Base-by-base conservation (phyloP, 1,140 invertebrate species). In the Rhysida immarginata region DNA sequence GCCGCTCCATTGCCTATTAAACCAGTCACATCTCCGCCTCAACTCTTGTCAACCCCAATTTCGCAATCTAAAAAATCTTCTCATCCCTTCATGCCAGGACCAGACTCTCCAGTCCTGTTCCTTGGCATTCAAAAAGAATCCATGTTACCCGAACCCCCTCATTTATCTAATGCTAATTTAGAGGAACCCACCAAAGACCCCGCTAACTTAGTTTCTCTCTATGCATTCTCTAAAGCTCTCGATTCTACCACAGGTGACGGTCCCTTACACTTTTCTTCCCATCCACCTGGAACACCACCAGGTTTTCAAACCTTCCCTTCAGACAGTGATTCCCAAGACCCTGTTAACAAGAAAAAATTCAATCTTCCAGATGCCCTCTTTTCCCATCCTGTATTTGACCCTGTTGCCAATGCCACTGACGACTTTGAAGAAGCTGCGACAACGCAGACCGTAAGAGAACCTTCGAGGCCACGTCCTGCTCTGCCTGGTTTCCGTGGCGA, bases 201-300 rank as follows among this genome's bases (percentile, higher is more conserved):
- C 16, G 20, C 11, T 5, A n/a, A n/a, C n/a, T 29, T 54, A 2
- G 16, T n/a, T 18, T 8, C 52, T 3, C 23, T 54, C 5, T 55
- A 55, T 26, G 54, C 54, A 25, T 27, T 55, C 11, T 55, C 54
- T 3, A 5, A 26, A 49, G 54, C 54, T 50, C n/a, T n/a, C n/a
- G n/a, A n/a, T n/a, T n/a, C n/a, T n/a, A n/a, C n/a, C n/a, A n/a
- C n/a, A n/a, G n/a, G n/a, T n/a, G n/a, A n/a, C n/a, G n/a, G n/a
- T n/a, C n/a, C n/a, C n/a, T n/a, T n/a, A n/a, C n/a, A n/a, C n/a
- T n/a, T n/a, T n/a, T n/a, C n/a, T 29, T 55, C 2, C 42, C 43
- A 27, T 5, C 23, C 18, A 29, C 46, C 24, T 46, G 24, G 13
- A 49, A 49, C 26, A 2, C 25, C 21, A 8, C 14, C 8, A 20